These are phyloP conservation scores for Caenorhabditis imperialis DNA, from an alignment of 2,888 invertebrate species.

Conservation along the genomic window DNA sequence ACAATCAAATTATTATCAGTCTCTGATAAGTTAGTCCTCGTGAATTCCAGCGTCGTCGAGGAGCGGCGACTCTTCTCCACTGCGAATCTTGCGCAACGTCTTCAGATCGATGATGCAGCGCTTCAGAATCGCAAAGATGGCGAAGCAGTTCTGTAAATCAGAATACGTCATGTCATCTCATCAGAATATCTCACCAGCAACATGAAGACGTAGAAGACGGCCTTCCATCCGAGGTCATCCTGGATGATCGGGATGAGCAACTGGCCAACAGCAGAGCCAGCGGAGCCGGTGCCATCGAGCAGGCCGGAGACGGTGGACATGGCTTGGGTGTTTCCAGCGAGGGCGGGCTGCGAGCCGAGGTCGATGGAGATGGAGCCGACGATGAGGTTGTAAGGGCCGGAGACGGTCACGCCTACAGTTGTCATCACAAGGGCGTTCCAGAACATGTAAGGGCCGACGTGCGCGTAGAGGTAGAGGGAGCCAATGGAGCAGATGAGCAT, in stretches of 20 bases:
- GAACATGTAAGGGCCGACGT: slow-evolving; percentile 65
- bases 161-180: too few species aligned
- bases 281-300: slow-evolving; percentile 81
- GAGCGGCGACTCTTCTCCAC: slow-evolving; percentile 63
- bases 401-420: slow-evolving; percentile 80
- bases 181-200: slow-evolving; percentile 84
- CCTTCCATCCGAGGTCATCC: slow-evolving; percentile 78
- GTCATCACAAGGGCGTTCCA: slow-evolving; percentile 80
- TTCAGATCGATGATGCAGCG: slow-evolving; percentile 68
- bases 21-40: slow-evolving; percentile 15
- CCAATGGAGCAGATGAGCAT: slow-evolving; percentile 75
- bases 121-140: slow-evolving; percentile 70
- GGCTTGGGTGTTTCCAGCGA: slow-evolving; percentile 79
- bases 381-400: slow-evolving; percentile 80
- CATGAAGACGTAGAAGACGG: slow-evolving; percentile 80
- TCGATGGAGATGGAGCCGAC: slow-evolving; percentile 81
- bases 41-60: slow-evolving; percentile 49
- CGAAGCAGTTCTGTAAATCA: slow-evolving; percentile 69
- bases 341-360: slow-evolving; percentile 79
- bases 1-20: slow-evolving; percentile 1
- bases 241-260: slow-evolving; percentile 79
- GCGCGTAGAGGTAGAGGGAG: slow-evolving; percentile 70
- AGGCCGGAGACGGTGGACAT: slow-evolving; percentile 81
- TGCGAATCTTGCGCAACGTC: slow-evolving; percentile 51
- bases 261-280: slow-evolving; percentile 81